Conservation (phyloP, 2,113 vertebrate genomes). For the Grammomys dolichurus region DNA sequence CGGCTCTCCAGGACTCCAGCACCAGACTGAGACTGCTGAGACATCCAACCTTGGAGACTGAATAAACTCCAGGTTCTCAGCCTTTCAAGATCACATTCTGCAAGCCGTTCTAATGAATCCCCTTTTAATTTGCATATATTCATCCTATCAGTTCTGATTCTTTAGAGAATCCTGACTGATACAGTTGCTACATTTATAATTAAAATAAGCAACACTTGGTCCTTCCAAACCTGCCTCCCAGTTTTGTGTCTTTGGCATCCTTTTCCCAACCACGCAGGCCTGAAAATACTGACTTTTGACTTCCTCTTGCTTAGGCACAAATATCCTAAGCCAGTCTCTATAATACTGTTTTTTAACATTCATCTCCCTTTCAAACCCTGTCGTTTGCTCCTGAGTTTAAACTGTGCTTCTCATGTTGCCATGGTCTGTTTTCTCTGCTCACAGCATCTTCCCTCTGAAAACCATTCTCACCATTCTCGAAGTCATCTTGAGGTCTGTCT, state of each 20-base stretch:
- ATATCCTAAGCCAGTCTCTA: not conserved
- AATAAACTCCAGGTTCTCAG: not conserved
- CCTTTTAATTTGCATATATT: not conserved
- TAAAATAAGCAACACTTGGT: not conserved
- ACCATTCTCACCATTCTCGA: not conserved
- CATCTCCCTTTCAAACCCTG: not conserved
- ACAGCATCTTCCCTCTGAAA: not conserved
- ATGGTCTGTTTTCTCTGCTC: not conserved
- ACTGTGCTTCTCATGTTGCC: not conserved
- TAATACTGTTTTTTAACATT: conserved; percentile 27
- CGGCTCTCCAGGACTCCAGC: not conserved
- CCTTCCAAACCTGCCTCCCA: not conserved
- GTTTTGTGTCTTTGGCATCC: not conserved
- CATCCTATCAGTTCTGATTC: not conserved
- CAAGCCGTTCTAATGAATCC: not conserved
- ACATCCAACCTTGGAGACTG: not conserved
- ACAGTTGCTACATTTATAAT: not conserved
- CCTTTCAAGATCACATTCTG: not conserved
- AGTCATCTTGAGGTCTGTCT: not conserved
- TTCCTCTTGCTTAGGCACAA: conserved; percentile 8
- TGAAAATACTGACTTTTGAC: not conserved
- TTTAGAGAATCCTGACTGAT: not conserved
- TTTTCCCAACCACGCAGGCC: not conserved
- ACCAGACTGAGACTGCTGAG: not conserved
- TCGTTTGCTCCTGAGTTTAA: conserved; percentile 8